A percentile compares a stretch with the other conserved stretches of the same genome.
Evolutionary conservation across 2,797 vertebrate genomes (phyloP).

Genomic region (Labroides dimidiatus): DNA sequence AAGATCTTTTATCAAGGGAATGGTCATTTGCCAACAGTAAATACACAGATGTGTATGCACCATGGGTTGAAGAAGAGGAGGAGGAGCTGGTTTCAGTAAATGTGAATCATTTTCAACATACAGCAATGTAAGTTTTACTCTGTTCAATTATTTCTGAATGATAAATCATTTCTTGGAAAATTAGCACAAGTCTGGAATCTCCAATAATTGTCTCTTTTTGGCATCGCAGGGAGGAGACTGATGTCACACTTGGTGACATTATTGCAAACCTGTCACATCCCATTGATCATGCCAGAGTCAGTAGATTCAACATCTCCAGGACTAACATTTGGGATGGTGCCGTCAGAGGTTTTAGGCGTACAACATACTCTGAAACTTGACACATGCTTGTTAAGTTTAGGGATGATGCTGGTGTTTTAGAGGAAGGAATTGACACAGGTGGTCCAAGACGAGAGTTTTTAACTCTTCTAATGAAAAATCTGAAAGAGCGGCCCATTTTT

Average conservation of each 20-base stretch:
- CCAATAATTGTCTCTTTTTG: neutral
- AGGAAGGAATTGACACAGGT: slow-evolving; percentile 53
- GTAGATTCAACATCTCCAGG: slow-evolving; percentile 55
- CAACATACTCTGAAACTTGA: slow-evolving; percentile 45
- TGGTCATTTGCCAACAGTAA: slow-evolving; percentile 24
- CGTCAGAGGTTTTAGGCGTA: slow-evolving; percentile 48
- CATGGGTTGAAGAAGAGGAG: slow-evolving; percentile 11
- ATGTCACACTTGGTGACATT: slow-evolving; percentile 6
- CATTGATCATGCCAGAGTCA: slow-evolving; percentile 40
- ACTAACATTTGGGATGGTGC: slow-evolving; percentile 58
- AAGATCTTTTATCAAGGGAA: neutral
- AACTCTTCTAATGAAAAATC: slow-evolving; percentile 39
- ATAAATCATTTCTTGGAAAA: neutral
- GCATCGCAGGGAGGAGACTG: slow-evolving; percentile 26
- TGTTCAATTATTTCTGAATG: neutral
- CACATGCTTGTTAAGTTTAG: slow-evolving; percentile 59
- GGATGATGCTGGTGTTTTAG: slow-evolving; percentile 50
- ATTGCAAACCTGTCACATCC: neutral
- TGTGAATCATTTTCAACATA: neutral
- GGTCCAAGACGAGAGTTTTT: slow-evolving; percentile 54
- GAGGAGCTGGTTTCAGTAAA: slow-evolving; percentile 6
- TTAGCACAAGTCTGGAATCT: neutral
- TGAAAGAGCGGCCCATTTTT: slow-evolving; percentile 39
- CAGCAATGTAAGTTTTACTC: slow-evolving; percentile 2
- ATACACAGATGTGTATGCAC: slow-evolving; percentile 33